Evolutionary conservation across 37 sponge, comb jelly and placozoan species (phyloP).

Genomic region (Haliclona indistincta): DNA sequence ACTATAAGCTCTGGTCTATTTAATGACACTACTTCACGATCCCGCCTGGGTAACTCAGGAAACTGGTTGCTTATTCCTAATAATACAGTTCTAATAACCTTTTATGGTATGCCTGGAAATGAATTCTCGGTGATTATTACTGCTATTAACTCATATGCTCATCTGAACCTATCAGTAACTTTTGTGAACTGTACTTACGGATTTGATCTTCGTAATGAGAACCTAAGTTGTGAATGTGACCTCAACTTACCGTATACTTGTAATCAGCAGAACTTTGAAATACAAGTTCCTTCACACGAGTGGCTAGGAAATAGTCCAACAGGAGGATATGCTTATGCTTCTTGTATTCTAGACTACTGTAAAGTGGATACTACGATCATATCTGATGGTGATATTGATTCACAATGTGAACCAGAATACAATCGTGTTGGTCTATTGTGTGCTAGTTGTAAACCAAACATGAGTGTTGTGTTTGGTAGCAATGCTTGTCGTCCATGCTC

Average conservation of each 20-base stretch:
- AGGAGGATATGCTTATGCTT: background rate
- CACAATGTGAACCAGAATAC: constrained; percentile 27
- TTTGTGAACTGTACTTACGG: constrained; percentile 30
- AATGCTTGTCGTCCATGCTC: constrained; percentile 39
- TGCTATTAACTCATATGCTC: background rate
- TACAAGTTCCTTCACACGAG: background rate
- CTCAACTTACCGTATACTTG: too few relatives aligned
- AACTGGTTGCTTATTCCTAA: constrained; percentile 15
- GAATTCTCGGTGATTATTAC: constrained; percentile 3
- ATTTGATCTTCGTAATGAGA: background rate
- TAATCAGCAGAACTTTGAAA: too few relatives aligned
- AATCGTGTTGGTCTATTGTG: constrained; percentile 42
- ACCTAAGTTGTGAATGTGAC: too few relatives aligned
- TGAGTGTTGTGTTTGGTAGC: constrained; percentile 45
- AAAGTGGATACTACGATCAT: too few relatives aligned
- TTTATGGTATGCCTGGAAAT: background rate
- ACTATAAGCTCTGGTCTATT: too few relatives aligned
- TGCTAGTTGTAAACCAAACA: constrained; percentile 24
- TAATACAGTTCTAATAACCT: background rate
- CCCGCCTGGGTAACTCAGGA: constrained; percentile 27
- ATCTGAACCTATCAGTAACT: constrained; percentile 4
- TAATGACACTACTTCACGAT: too few relatives aligned
- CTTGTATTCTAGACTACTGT: constrained; percentile 42
- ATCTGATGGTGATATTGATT: constrained; percentile 4
- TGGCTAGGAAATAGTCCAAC: constrained; percentile 43